These are phyloP conservation scores for Caenorhabditis doughertyi DNA, from an alignment of 2,888 invertebrate species.

Conservation along the genomic window DNA sequence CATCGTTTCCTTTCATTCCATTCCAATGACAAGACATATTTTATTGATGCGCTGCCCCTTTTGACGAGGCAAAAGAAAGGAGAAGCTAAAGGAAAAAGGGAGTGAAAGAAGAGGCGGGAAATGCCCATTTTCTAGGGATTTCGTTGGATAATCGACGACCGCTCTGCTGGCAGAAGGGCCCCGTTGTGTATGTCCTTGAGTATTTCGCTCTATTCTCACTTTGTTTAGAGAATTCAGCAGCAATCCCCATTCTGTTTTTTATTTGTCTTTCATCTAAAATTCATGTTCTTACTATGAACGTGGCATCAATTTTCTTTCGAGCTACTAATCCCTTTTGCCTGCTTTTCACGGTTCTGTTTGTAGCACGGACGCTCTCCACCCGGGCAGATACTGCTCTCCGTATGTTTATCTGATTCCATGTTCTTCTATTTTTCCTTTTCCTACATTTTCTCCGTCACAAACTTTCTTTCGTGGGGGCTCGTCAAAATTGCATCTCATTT, in stretches of 20 bases:
- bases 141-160: constrained; percentile 50
- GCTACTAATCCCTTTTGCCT: constrained; percentile 14
- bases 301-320: not conserved
- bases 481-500: constrained; percentile 59
- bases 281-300: constrained; percentile 5
- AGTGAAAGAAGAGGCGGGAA: constrained; percentile 40
- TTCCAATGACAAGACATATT: constrained; percentile 37
- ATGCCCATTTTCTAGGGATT: constrained; percentile 50
- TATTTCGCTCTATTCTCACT: constrained; percentile 13
- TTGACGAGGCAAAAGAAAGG: constrained; percentile 12
- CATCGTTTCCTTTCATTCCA: too few relatives aligned
- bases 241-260: too few relatives aligned
- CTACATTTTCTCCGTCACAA: constrained; percentile 16
- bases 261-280: constrained; percentile 2
- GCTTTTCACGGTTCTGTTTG: constrained; percentile 7
- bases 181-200: constrained; percentile 44
- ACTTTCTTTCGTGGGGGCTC: constrained; percentile 14
- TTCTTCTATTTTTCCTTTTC: not conserved
- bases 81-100: constrained; percentile 19
- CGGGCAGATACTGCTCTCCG: constrained; percentile 31
- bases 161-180: constrained; percentile 28
- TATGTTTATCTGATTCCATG: constrained; percentile 51
- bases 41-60: constrained; percentile 50
- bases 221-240: not conserved
- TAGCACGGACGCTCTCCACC: not conserved